Evolutionary conservation across 2,888 invertebrate species (phyloP).

Genomic region (Hydriomena furcata): DNA sequence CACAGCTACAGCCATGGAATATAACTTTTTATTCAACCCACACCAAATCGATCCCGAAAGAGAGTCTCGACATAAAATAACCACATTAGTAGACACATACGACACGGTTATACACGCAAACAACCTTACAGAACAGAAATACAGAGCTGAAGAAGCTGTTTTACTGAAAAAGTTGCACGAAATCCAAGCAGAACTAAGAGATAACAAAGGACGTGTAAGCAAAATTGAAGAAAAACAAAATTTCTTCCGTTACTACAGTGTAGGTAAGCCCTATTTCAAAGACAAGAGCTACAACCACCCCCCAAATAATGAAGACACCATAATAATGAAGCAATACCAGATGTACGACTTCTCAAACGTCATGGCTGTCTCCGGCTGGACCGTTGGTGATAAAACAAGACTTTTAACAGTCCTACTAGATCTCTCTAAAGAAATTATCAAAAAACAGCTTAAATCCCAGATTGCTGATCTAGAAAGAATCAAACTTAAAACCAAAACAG

Average conservation of each 20-base stretch:
- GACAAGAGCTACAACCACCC: conserved; percentile 78
- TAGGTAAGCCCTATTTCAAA: conserved; percentile 87
- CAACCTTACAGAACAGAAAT: not conserved
- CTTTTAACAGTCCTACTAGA: conserved; percentile 77
- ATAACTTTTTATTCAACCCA: not conserved
- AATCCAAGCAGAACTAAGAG: not conserved
- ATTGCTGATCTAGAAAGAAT: conserved; percentile 46
- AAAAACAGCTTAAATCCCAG: conserved; percentile 44
- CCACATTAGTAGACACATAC: not conserved
- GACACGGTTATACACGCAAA: conserved; percentile 6
- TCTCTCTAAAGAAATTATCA: conserved; percentile 50
- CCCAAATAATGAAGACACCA: conserved; percentile 85
- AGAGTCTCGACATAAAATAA: conserved; percentile 3
- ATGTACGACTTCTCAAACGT: conserved; percentile 76
- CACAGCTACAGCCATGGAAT: not conserved
- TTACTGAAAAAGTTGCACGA: conserved; percentile 4
- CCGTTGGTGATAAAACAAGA: conserved; percentile 80
- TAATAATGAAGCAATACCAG: conserved; percentile 56
- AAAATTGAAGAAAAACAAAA: not conserved
- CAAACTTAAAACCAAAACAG: conserved; percentile 7
- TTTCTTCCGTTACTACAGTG: conserved; percentile 9
- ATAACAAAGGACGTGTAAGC: not conserved
- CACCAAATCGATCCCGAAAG: conserved; percentile 2
- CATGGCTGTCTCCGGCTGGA: conserved; percentile 78
- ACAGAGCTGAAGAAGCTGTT: not conserved